These are phyloP conservation scores for Brachyptera putata DNA, from an alignment of 2,888 invertebrate genomes.

Conservation along the genomic window DNA sequence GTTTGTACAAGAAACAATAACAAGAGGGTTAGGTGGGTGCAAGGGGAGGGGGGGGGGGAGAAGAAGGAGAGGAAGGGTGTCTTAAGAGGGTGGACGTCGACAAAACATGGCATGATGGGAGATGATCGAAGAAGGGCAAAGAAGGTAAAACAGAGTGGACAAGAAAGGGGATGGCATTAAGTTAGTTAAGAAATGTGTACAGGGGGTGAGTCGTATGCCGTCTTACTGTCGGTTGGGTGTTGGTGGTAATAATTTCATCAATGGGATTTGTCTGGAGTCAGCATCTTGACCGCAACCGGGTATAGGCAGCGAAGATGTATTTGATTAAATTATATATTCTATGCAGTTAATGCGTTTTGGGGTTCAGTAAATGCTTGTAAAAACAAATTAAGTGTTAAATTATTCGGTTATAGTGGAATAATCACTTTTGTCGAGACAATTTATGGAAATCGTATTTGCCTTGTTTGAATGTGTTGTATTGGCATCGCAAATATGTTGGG, in stretches of 20 bases:
- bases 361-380: too few relatives aligned
- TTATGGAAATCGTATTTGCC: too few relatives aligned
- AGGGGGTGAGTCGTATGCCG: too few relatives aligned
- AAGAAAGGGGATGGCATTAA: constrained; percentile 20
- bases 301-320: not conserved
- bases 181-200: constrained; percentile 16
- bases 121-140: constrained; percentile 3
- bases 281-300: not conserved
- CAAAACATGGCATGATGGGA: constrained; percentile 10
- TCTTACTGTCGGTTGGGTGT: too few relatives aligned
- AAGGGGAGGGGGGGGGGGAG: not conserved
- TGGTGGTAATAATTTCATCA: constrained; percentile 5
- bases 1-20: constrained; percentile 29
- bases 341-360: too few relatives aligned
- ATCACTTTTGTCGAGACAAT: too few relatives aligned
- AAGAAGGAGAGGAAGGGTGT: not conserved
- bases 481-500: too few relatives aligned
- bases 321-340: not conserved
- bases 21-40: constrained; percentile 24
- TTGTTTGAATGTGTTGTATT: too few relatives aligned
- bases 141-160: constrained; percentile 22
- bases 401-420: too few relatives aligned
- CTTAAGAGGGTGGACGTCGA: constrained; percentile 6
- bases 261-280: constrained; percentile 5
- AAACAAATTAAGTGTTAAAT: too few relatives aligned